A percentile compares a stretch with the other conserved stretches of the same genome.
Evolutionary conservation across 2,113 vertebrate genomes (phyloP).

Genomic region (Urocitellus parryii): DNA sequence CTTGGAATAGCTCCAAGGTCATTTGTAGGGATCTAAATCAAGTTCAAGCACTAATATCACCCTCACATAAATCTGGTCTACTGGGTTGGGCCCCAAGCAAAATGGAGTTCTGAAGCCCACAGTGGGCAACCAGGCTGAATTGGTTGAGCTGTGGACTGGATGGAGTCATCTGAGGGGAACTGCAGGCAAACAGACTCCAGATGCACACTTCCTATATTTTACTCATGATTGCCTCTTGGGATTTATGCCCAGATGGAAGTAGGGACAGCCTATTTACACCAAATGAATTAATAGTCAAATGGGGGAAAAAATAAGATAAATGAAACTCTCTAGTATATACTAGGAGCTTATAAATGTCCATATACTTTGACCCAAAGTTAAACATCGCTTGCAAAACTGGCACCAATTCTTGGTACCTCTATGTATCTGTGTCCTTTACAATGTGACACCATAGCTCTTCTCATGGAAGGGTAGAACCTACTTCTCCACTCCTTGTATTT

Average conservation of each 20-base stretch:
- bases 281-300: neutral
- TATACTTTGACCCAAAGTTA: neutral
- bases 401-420: neutral
- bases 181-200: neutral
- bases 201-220: neutral
- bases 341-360: neutral
- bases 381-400: neutral
- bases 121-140: neutral
- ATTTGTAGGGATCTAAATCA: neutral
- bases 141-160: neutral
- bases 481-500: neutral
- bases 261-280: neutral
- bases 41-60: neutral
- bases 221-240: neutral
- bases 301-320: neutral
- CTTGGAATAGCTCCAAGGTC: neutral
- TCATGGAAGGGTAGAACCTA: neutral
- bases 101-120: neutral
- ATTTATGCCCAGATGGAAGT: neutral
- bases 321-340: neutral
- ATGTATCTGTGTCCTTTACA: neutral
- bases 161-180: neutral
- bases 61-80: neutral
- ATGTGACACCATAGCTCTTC: neutral
- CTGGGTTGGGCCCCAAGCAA: neutral